Evolutionary conservation across 2,113 vertebrate genomes (phyloP), one percentile per base, ranked within the genome.

Genomic region (Probosciger aterrimus): DNA sequence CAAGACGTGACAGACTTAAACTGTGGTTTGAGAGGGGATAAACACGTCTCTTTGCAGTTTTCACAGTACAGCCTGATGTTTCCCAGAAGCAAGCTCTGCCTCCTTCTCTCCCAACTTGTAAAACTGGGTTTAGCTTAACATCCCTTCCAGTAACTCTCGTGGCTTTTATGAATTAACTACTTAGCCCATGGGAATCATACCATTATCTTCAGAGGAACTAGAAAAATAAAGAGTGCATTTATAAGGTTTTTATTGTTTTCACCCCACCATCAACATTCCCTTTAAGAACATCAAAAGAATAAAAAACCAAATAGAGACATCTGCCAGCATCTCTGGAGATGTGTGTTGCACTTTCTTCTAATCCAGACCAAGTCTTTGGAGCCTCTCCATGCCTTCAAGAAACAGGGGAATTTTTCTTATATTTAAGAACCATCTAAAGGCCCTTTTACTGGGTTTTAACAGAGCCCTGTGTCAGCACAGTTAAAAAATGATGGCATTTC

Each of bases 261-360:
- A 89, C 53, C 33, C 74, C 10, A 60, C 49, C n/a, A 69, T 75
- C 86, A 87, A 37, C 59, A 84, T 76, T 92, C 62, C 27, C 53
- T 95, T 79, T 80, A 91, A 96, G 91, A 91, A 85, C 82, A 82
- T 71, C 80, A 85, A 76, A 93, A 70, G 88, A 52, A 79, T 74
- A 13, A 82, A 91, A 80, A 86, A 76, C 0, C 47, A 86, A 68
- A 77, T 37, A 80, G 50, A 90, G 35, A 69, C 70, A 82, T 78
- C 81, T 86, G 77, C 82, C 70, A 93, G 65, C 2, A 4, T 92
- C 83, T 92, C 90, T 95, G 83, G 83, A 92, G 77, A 62, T 49
- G 62, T 6, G 44, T 41, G 62, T 24, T 93, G 88, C 28, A 41
- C 65, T 95, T 90, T 65, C 62, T 84, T 71, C 77, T 84, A 71